Evolutionary conservation across 2,797 vertebrate species (phyloP).

Genomic region (Hoplostethus mediterraneus): DNA sequence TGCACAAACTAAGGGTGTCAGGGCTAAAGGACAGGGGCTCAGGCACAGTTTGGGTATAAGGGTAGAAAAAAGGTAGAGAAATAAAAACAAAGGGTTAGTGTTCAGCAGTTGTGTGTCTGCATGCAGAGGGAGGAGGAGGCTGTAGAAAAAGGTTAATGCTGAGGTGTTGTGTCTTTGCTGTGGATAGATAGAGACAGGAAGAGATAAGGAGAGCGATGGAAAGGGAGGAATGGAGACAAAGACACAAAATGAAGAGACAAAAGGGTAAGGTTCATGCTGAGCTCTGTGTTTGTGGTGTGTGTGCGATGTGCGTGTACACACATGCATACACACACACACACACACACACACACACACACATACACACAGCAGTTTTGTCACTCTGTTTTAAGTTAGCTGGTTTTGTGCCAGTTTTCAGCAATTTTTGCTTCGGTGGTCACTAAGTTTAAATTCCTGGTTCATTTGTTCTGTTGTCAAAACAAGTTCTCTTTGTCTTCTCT

Average conservation of each 20-base stretch:
- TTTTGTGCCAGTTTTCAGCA: neutral
- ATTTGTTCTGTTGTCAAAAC: conserved; percentile 39
- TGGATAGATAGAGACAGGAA: conserved; percentile 4
- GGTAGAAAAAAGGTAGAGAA: neutral
- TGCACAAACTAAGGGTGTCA: neutral
- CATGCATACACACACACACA: neutral
- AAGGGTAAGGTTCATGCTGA: conserved; percentile 32
- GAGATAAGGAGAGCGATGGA: conserved; percentile 22
- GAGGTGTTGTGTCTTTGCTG: conserved; percentile 30
- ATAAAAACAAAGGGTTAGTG: neutral
- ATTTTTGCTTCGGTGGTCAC: conserved; percentile 38
- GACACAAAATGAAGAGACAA: conserved; percentile 24
- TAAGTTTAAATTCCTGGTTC: conserved; percentile 33
- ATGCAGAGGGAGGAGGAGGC: conserved; percentile 3
- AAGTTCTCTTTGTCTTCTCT: neutral
- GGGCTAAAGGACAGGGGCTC: neutral
- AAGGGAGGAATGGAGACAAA: conserved; percentile 15
- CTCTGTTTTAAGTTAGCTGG: neutral
- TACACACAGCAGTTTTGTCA: neutral
- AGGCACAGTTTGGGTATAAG: neutral
- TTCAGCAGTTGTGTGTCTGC: conserved; percentile 1
- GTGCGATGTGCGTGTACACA: neutral
- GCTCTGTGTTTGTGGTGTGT: conserved; percentile 1
- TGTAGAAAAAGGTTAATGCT: conserved; percentile 34
- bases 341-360: neutral